A percentile compares a stretch with the other conserved stretches of the same genome.
These are phyloP conservation scores for Petrocephalus microphthalmus DNA, from an alignment of 2,113 vertebrate genomes.

Conservation along the genomic window DNA sequence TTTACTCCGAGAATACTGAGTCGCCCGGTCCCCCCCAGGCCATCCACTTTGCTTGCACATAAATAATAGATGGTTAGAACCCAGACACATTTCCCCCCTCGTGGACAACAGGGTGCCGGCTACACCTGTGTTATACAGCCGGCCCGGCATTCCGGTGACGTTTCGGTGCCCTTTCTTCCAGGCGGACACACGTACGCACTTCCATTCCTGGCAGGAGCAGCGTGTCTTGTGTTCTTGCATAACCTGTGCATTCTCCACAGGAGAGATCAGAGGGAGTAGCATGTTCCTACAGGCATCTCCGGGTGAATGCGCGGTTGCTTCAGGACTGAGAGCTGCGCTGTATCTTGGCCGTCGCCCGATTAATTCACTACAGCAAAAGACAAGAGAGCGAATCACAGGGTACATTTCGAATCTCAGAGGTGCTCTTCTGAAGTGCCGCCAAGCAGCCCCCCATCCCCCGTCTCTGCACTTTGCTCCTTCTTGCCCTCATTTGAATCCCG, in stretches of 20 bases:
- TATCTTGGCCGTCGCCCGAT: neutral
- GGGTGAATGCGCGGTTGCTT: neutral
- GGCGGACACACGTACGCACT: neutral
- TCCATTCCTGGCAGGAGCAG: neutral
- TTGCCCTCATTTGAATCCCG: neutral
- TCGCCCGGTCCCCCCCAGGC: constrained; percentile 6
- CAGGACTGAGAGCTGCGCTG: neutral
- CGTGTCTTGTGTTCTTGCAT: neutral
- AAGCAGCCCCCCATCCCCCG: neutral
- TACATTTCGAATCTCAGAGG: neutral
- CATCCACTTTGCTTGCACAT: constrained; percentile 28
- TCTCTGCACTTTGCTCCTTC: neutral
- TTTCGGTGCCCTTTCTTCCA: neutral
- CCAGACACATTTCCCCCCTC: constrained; percentile 36
- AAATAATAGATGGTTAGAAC: constrained; percentile 52
- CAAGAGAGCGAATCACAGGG: too few relatives aligned
- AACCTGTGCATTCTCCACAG: neutral
- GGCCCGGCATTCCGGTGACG: neutral
- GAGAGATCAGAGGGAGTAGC: neutral
- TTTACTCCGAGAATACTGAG: constrained; percentile 24
- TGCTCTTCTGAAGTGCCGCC: neutral
- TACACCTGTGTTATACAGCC: neutral
- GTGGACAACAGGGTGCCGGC: constrained; percentile 15
- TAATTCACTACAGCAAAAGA: neutral
- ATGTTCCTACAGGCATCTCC: neutral